Evolutionary conservation across 1,140 invertebrate genomes (phyloP), one percentile per base, ranked within the genome.

Genomic region (Cydia strobilella): DNA sequence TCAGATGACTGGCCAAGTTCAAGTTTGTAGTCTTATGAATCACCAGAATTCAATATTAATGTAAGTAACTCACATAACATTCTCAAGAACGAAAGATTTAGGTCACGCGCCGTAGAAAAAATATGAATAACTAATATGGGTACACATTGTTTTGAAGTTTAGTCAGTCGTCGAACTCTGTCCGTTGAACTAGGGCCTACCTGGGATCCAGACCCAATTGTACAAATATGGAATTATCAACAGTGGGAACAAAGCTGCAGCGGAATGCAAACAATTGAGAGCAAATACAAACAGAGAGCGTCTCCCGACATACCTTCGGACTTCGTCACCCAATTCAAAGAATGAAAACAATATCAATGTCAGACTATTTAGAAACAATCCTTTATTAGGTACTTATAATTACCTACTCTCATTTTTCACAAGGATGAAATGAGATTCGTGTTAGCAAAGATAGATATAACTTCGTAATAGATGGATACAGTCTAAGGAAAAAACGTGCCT

Each of bases 21-120:
- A 45, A 45, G 42, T 45, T 45, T 45, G 42, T 45, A 39, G 35
- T 39, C 2, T 42, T 42, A 59, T 59, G 54, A 59, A 18, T 59
- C 20, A 59, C 54, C n/a, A 59, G 20, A 59, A 59, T 59, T 59
- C 54, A 59, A 59, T 54, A 59, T 59, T 13, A 51, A 51, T 51
- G 48, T 48, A 48, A 13, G n/a, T 54, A 54, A 54, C 45, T 54
- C 15, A 54, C 54, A 12, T 59, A n/a, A 59, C 10, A 23, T 54
- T 54, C 51, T 54, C 51, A 54, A 54, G n/a, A 54, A 48, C 2
- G 4, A 54, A 54, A 54, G n/a, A 54, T 54, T 59, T 20, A 59
- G 54, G 54, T 59, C 54, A 59, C 20, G 54, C 3, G 20, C n/a
- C n/a, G 6, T 7, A 51, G 6, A 18, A 18, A 59, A 59, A 59